A percentile compares a stretch with the other conserved stretches of the same genome.
phyloP scores from a whole-genome alignment of 1,140 invertebrate species.

The Elysia chlorotica region DNA sequence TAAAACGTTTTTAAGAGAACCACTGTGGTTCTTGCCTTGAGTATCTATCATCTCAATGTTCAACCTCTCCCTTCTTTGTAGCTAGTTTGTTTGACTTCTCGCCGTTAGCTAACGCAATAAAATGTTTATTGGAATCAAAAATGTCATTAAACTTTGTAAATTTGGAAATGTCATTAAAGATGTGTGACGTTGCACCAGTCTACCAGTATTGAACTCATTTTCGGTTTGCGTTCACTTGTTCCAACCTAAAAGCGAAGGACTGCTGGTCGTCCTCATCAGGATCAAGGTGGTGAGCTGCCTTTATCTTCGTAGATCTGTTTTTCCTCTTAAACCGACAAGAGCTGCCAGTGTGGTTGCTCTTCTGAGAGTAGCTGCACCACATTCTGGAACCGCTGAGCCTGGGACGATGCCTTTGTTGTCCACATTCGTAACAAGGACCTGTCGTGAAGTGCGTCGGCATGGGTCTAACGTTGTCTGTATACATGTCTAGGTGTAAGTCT shows the following conservation, averaged over 20 bases:
- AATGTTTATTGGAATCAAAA: background rate
- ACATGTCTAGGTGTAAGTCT: background rate
- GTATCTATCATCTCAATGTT: conserved; percentile 10
- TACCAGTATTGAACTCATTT: conserved; percentile 16
- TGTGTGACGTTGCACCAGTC: conserved; percentile 27
- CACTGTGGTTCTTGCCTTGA: conserved; percentile 1
- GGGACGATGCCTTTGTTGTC: background rate
- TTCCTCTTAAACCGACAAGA: background rate
- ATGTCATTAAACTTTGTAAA: conserved; percentile 11
- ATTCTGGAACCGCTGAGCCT: no score
- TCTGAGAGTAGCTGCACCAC: background rate
- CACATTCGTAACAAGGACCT: conserved; percentile 1
- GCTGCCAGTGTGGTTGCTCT: background rate
- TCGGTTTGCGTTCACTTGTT: background rate
- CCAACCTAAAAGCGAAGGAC: background rate
- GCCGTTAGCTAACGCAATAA: background rate
- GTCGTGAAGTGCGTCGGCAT: background rate
- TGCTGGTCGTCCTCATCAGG: background rate
- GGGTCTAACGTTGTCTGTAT: background rate
- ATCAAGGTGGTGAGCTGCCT: background rate
- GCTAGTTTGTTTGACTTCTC: background rate
- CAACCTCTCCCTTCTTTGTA: conserved; percentile 13
- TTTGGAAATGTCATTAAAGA: conserved; percentile 18
- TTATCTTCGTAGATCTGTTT: background rate
- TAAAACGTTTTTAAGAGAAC: conserved; percentile 17